A percentile compares a stretch with the other conserved stretches of the same genome.
These are phyloP conservation scores for Sminthurides aquaticus DNA, from an alignment of 2,888 invertebrate species.

Conservation along the genomic window DNA sequence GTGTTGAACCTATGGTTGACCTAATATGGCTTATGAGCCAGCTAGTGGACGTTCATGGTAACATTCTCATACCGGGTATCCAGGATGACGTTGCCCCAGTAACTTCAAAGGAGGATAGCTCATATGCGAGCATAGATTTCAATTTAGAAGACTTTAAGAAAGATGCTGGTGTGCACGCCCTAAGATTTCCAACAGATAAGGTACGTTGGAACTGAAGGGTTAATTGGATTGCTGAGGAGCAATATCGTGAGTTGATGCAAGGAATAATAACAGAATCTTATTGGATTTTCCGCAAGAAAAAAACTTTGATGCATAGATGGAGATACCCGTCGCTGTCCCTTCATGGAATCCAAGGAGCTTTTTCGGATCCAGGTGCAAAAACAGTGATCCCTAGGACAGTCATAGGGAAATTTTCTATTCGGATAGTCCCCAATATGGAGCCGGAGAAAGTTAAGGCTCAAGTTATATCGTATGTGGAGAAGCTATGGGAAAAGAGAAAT, in stretches of 20 bases:
- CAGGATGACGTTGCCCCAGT: constrained; percentile 74
- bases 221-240: no score
- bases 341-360: constrained; percentile 93
- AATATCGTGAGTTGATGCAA: no score
- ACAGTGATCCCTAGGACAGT: constrained; percentile 92
- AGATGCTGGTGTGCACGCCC: constrained; percentile 61
- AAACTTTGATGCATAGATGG: constrained; percentile 91
- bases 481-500: constrained; percentile 67
- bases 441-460: constrained; percentile 72
- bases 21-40: constrained; percentile 75
- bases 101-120: constrained; percentile 59
- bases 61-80: constrained; percentile 73
- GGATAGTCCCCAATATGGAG: constrained; percentile 90
- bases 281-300: no score
- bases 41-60: constrained; percentile 77
- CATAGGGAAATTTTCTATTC: constrained; percentile 91
- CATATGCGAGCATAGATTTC: constrained; percentile 79
- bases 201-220: no score
- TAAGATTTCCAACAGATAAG: constrained; percentile 72
- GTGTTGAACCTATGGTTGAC: constrained; percentile 64
- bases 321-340: constrained; percentile 85
- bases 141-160: constrained; percentile 67
- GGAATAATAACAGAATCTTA: no score
- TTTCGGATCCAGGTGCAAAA: constrained; percentile 84
- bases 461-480: constrained; percentile 68